Conservation (phyloP, 2,888 invertebrate species). For the Diachrysia chrysitis region DNA sequence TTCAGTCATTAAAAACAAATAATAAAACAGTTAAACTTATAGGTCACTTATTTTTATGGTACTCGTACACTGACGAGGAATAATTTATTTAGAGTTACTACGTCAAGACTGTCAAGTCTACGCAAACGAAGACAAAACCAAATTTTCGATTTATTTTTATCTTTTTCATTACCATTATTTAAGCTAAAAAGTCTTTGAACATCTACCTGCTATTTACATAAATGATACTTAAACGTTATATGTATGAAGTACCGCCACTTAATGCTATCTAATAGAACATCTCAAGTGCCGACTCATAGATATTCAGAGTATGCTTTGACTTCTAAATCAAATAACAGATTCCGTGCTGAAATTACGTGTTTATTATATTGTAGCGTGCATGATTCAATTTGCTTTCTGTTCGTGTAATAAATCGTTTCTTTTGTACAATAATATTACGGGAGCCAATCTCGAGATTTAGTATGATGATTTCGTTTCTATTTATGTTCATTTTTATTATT, state of each 20-base stretch:
- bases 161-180: too few species aligned
- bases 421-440: slow-evolving; percentile 1
- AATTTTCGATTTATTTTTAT: too few species aligned
- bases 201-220: too few species aligned
- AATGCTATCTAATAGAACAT: slow-evolving; percentile 53
- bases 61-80: too few species aligned
- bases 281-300: slow-evolving; percentile 45
- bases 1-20: too few species aligned
- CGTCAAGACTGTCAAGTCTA: too few species aligned
- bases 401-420: slow-evolving; percentile 20
- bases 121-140: too few species aligned
- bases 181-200: too few species aligned
- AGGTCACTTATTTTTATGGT: too few species aligned
- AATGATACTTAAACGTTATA: slow-evolving; percentile 17
- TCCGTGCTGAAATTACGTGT: slow-evolving; percentile 22
- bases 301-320: slow-evolving; percentile 51
- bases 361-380: slow-evolving; percentile 27
- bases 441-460: not conserved
- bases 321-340: slow-evolving; percentile 44
- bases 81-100: too few species aligned
- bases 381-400: slow-evolving; percentile 16
- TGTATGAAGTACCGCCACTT: slow-evolving; percentile 43
- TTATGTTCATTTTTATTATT: not conserved
- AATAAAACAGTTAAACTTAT: too few species aligned
- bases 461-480: not conserved